phyloP scores from a whole-genome alignment of 2,113 vertebrate genomes.

The Pao palembangensis region DNA sequence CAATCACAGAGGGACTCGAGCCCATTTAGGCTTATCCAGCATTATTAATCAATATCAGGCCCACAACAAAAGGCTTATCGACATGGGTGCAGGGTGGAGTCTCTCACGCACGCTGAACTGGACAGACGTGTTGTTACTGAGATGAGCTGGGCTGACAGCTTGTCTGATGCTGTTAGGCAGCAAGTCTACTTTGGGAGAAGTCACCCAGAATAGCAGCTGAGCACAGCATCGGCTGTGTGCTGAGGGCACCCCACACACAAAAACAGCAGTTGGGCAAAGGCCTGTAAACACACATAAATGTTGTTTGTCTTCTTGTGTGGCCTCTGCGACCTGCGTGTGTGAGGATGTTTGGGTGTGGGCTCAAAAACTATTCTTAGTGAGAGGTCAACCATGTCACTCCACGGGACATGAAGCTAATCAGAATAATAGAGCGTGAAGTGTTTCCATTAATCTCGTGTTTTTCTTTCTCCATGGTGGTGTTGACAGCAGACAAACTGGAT shows the following conservation, averaged over 20 bases:
- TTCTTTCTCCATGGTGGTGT: neutral
- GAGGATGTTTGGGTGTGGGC: slow-evolving; percentile 24
- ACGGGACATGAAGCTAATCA: neutral
- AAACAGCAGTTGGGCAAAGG: slow-evolving; percentile 53
- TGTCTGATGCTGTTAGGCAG: slow-evolving; percentile 62
- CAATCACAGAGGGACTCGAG: neutral
- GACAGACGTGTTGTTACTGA: slow-evolving; percentile 51
- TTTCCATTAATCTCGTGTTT: neutral
- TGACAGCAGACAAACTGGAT: neutral
- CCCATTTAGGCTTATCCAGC: neutral
- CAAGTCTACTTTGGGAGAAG: slow-evolving; percentile 49
- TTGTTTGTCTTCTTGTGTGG: slow-evolving; percentile 42
- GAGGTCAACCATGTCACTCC: slow-evolving; percentile 23
- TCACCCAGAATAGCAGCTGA: slow-evolving; percentile 70
- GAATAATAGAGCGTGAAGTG: neutral
- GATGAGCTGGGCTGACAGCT: slow-evolving; percentile 63
- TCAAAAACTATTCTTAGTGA: slow-evolving; percentile 24
- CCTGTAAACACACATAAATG: slow-evolving; percentile 30
- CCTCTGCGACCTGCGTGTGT: slow-evolving; percentile 33
- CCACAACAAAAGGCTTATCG: neutral
- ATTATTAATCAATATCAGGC: neutral
- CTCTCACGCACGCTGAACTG: slow-evolving; percentile 37
- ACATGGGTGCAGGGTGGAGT: slow-evolving; percentile 28
- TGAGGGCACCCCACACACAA: slow-evolving; percentile 23
- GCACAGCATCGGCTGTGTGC: slow-evolving; percentile 33